These are phyloP conservation scores for Cyphomyrus plagiostoma DNA, from an alignment of 2,113 vertebrate species.

Conservation along the genomic window DNA sequence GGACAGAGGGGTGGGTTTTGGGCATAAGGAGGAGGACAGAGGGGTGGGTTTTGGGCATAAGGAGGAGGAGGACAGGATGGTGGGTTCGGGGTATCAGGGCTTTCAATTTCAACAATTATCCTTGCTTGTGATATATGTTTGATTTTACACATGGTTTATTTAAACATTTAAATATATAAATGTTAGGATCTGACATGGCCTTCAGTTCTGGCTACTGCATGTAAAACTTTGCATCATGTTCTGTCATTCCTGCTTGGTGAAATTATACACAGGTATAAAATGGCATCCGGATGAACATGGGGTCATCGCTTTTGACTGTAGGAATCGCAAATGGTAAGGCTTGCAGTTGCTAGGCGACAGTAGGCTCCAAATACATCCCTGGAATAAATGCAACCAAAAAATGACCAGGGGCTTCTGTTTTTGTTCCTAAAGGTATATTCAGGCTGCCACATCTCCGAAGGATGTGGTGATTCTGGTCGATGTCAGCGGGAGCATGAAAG, in stretches of 20 bases:
- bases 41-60: neutral
- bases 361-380: neutral
- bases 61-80: neutral
- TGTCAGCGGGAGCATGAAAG: slow-evolving; percentile 97
- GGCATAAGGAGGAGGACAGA: neutral
- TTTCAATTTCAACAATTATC: neutral
- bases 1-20: neutral
- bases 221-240: neutral
- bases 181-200: neutral
- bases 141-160: neutral
- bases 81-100: neutral
- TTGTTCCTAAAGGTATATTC: slow-evolving; percentile 79
- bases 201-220: neutral
- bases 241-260: neutral
- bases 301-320: slow-evolving; percentile 84
- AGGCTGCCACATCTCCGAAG: slow-evolving; percentile 96
- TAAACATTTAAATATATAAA: neutral
- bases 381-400: neutral
- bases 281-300: slow-evolving; percentile 85
- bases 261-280: slow-evolving; percentile 68
- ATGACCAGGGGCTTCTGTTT: neutral
- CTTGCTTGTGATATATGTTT: neutral
- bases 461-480: slow-evolving; percentile 95
- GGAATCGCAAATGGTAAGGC: slow-evolving; percentile 81
- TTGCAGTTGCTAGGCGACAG: slow-evolving; percentile 11